Evolutionary conservation across 2,113 vertebrate species (phyloP), one percentile per base, ranked within the genome.

Genomic region (Cebidichthys violaceus): DNA sequence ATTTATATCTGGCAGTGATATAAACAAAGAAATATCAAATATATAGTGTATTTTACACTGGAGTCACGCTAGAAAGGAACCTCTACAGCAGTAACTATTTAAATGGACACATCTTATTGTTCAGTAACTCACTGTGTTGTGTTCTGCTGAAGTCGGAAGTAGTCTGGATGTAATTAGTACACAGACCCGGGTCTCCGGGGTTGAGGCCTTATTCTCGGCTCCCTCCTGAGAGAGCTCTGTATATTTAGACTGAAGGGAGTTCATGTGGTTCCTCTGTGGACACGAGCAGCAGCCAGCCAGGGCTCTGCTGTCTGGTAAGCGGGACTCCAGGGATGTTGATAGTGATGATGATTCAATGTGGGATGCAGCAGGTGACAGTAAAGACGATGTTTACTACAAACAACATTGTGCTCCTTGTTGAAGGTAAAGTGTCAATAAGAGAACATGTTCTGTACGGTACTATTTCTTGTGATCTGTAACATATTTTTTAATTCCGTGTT

Each of bases 221-320:
- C 20, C 84, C 82, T 81, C 60, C 60, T 66, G 73, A 84, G 84
- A 76, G 20, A 1, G 4, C 37, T 2, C 41, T 6, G 27, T 90
- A 87, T 88, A 86, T 92, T 90, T 90, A 91, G 90, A 83, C 89
- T 29, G 64, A 69, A 14, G 92, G 91, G 91, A 90, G 87, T 93
- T 87, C 60, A 91, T 88, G 85, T 70, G 74, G 68, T 29, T 29
- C 17, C 86, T 35, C 74, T 61, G 57, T 67, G 35, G 83, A 73
- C 41, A 33, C 7, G 0, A 41, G 62, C 39, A 9, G 41, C 31
- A 86, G 39, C n/a, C 37, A 27, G 45, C 22, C 35, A 29, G 45
- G 60, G 60, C 78, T 64, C 55, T 79, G 29, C 81, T 84, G 74
- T 83, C 85, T 81, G 81, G 62, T 20, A 91, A 87, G 88, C 77